These are phyloP conservation scores for cat (Felis catus) DNA, from an alignment of 2,113 vertebrate species.

Conservation along the genomic window DNA sequence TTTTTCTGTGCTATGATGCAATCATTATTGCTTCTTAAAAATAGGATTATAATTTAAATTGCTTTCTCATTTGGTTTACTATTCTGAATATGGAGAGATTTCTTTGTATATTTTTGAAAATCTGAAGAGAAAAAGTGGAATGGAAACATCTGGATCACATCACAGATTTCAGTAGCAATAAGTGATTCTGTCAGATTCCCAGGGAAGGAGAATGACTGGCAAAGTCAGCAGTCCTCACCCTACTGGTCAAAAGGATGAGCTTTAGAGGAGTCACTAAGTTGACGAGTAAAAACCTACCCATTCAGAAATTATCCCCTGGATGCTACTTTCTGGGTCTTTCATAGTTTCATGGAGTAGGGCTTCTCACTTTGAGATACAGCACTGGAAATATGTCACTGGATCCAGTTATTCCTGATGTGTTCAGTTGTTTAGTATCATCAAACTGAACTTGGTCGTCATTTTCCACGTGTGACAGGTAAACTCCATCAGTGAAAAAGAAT, in stretches of 20 bases:
- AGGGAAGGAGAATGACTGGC: neutral
- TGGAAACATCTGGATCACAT: constrained; percentile 55
- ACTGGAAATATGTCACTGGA: constrained; percentile 40
- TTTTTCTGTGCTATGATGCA: constrained; percentile 22
- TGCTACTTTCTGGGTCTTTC: constrained; percentile 51
- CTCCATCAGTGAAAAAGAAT: constrained; percentile 53
- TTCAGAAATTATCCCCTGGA: constrained; percentile 42
- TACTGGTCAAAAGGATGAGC: neutral
- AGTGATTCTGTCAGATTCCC: neutral
- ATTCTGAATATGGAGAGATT: constrained; percentile 24
- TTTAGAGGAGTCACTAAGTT: neutral
- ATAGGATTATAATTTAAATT: constrained; percentile 60
- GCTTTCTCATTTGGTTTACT: constrained; percentile 60
- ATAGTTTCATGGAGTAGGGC: constrained; percentile 61
- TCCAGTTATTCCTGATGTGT: constrained; percentile 67
- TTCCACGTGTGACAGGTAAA: constrained; percentile 75
- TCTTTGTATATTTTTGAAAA: constrained; percentile 50
- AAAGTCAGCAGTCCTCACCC: neutral
- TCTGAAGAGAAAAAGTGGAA: constrained; percentile 25
- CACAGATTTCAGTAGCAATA: constrained; percentile 3
- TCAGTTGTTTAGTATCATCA: constrained; percentile 66
- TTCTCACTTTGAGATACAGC: constrained; percentile 65
- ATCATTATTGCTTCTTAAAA: constrained; percentile 49
- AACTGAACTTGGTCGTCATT: constrained; percentile 75
- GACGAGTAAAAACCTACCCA: neutral